Conservation (phyloP, 2,113 vertebrate genomes). For the Muntiacus reevesi region DNA sequence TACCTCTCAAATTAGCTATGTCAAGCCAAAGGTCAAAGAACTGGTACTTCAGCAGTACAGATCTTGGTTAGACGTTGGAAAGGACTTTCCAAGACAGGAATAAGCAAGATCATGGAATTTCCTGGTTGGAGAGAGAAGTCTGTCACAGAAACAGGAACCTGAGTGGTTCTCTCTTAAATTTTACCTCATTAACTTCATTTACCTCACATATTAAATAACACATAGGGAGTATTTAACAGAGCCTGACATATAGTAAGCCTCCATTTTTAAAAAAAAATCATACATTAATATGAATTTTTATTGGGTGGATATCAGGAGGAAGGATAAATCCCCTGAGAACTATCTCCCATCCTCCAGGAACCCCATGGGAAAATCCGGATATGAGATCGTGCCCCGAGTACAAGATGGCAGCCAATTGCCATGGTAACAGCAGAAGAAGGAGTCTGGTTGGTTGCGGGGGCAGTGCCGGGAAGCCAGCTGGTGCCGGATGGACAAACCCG, state of each 20-base stretch:
- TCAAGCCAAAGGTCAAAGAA: not conserved
- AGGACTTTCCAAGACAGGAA: not conserved
- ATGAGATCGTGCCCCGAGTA: not conserved
- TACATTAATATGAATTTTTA: not conserved
- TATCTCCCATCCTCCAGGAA: not conserved
- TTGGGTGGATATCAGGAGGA: not conserved
- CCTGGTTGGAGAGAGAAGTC: slow-evolving; percentile 16
- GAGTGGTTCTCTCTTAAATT: not conserved
- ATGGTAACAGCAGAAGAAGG: slow-evolving; percentile 54
- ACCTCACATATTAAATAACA: not conserved
- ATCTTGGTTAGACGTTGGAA: not conserved
- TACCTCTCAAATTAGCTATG: not conserved
- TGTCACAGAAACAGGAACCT: not conserved
- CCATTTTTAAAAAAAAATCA: not conserved
- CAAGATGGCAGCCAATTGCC: slow-evolving; percentile 63
- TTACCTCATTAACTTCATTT: not conserved
- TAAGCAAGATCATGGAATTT: not conserved
- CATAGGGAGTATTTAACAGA: fast-evolving
- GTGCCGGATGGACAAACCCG: slow-evolving; percentile 66
- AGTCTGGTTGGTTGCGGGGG: slow-evolving; percentile 49
- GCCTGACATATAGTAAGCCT: not conserved
- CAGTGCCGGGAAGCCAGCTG: slow-evolving; percentile 56
- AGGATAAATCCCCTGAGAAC: not conserved
- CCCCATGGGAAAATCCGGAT: not conserved
- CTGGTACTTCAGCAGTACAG: not conserved